Evolutionary conservation across 2,113 vertebrate species (phyloP).

Genomic region (Arothron firmamentum): DNA sequence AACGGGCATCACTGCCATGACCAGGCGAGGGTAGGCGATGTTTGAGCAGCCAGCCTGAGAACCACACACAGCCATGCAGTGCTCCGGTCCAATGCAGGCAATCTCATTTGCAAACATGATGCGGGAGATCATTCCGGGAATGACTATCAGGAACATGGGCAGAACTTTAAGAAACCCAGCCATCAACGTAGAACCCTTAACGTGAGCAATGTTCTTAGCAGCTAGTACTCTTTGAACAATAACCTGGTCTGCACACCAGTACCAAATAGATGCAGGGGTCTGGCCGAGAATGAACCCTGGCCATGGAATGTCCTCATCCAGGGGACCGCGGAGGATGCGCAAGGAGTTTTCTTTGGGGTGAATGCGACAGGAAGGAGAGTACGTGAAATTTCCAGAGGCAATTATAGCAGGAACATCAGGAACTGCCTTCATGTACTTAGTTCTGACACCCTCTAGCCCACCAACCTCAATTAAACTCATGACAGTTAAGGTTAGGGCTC

Average conservation of each 20-base stretch:
- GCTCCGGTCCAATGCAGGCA: conserved; percentile 94
- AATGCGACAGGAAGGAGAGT: conserved; percentile 84
- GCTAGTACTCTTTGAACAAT: conserved; percentile 96
- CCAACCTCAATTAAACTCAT: conserved; percentile 88
- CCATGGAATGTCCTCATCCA: conserved; percentile 97
- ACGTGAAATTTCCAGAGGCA: conserved; percentile 83
- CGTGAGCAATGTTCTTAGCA: conserved; percentile 93
- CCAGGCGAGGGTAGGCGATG: conserved; percentile 93
- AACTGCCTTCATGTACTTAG: conserved; percentile 90
- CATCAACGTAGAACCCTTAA: conserved; percentile 94
- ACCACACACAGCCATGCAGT: conserved; percentile 94
- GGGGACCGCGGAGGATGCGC: conserved; percentile 84
- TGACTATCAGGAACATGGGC: conserved; percentile 97
- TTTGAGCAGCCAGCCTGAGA: conserved; percentile 96
- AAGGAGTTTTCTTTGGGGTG: conserved; percentile 86
- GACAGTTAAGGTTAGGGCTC: conserved; percentile 89
- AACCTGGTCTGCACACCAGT: conserved; percentile 98
- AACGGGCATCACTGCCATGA: conserved; percentile 92
- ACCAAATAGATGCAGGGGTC: conserved; percentile 98
- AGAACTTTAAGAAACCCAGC: conserved; percentile 93
- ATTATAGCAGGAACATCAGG: conserved; percentile 89
- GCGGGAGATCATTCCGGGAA: conserved; percentile 97
- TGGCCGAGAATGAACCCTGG: conserved; percentile 95
- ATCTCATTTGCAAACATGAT: conserved; percentile 90
- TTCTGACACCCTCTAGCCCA: conserved; percentile 89